A percentile compares a stretch with the other conserved stretches of the same genome.
Conservation (phyloP, 2,888 invertebrate genomes). For the Portevinia maculata region DNA sequence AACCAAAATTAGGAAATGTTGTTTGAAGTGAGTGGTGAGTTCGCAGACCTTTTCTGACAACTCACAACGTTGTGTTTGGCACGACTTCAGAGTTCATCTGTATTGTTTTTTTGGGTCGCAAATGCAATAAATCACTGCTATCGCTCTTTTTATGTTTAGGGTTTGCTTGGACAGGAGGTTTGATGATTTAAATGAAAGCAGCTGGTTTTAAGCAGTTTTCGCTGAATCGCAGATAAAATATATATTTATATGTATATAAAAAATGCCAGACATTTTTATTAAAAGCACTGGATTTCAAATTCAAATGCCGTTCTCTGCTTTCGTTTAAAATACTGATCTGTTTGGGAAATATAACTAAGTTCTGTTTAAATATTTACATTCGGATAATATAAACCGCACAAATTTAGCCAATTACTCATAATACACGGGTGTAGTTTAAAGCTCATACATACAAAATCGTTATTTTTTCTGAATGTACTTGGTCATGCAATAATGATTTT, state of each 20-base stretch:
- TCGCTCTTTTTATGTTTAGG: constrained; percentile 27
- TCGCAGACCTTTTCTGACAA: constrained; percentile 6
- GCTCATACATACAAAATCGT: no score
- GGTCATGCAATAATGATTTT: constrained; percentile 39
- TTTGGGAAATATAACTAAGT: no score
- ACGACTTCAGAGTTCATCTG: constrained; percentile 38
- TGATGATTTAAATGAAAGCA: constrained; percentile 38
- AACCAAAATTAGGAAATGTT: constrained; percentile 69
- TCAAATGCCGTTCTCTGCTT: no score
- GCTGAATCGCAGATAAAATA: no score
- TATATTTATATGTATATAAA: no score
- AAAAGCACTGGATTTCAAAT: neutral
- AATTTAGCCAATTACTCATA: no score
- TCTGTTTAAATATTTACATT: no score
- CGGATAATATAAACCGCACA: no score
- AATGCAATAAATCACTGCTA: constrained; percentile 63
- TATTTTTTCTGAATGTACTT: neutral
- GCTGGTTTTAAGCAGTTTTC: constrained; percentile 33
- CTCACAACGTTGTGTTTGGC: constrained; percentile 20
- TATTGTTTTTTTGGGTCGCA: constrained; percentile 54
- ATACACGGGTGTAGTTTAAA: no score
- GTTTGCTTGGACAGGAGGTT: constrained; percentile 30
- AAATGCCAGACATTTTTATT: no score
- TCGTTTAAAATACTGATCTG: no score
- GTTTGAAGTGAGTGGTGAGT: constrained; percentile 50